Percentiles rank a stretch among this genome's conserved stretches.
These are phyloP conservation scores for Callospermophilus lateralis DNA, from an alignment of 2,113 vertebrate species.

Conservation along the genomic window DNA sequence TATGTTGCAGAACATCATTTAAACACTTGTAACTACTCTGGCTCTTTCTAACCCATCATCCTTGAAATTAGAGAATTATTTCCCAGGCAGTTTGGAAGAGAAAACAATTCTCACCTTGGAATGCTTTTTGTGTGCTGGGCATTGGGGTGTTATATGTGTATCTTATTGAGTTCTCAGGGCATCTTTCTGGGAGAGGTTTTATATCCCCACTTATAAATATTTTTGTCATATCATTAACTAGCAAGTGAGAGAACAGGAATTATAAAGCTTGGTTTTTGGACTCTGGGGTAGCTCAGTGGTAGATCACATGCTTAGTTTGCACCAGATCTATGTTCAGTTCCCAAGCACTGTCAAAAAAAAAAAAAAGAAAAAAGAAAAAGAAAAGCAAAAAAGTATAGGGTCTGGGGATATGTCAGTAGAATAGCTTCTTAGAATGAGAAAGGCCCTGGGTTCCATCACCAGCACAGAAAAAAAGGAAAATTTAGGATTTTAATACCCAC, in stretches of 20 bases:
- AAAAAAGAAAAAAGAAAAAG: too few relatives aligned
- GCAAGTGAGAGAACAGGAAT: neutral
- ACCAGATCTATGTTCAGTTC: neutral
- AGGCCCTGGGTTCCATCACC: neutral
- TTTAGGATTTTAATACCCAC: neutral
- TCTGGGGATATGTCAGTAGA: rapidly evolving
- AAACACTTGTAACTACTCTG: neutral
- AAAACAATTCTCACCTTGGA: neutral
- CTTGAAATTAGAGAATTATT: conserved; percentile 26
- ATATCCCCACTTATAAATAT: neutral
- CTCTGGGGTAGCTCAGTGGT: too few relatives aligned
- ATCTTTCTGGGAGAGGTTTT: neutral
- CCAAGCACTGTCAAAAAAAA: too few relatives aligned
- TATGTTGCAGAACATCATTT: neutral
- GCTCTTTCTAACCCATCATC: neutral
- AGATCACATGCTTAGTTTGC: neutral
- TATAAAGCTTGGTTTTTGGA: neutral
- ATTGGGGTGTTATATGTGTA: rapidly evolving
- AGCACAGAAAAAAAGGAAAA: neutral
- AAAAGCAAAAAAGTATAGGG: neutral
- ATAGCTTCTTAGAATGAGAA: rapidly evolving
- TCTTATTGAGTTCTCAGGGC: neutral
- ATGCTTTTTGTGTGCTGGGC: neutral
- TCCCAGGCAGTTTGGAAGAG: neutral
- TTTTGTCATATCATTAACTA: too few relatives aligned